Percentiles rank a stretch among this genome's conserved stretches.
Evolutionary conservation across 1,140 invertebrate species (phyloP).

Genomic region (Scaptomyza pallida): DNA sequence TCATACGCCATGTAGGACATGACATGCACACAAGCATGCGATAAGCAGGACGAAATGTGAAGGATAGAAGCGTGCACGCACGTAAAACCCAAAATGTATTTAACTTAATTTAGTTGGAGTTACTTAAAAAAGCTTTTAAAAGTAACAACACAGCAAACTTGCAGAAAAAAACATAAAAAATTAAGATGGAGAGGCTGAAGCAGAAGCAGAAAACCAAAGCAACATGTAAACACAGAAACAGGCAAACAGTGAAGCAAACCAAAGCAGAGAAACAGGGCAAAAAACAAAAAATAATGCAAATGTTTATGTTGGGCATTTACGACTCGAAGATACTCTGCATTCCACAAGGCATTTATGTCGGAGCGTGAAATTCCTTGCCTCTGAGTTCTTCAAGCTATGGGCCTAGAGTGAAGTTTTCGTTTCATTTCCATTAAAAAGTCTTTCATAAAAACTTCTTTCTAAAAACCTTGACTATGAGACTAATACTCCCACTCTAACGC

Average conservation of each 20-base stretch:
- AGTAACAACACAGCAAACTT: slow-evolving; percentile 47
- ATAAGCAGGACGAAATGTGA: no score
- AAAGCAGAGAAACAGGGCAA: background rate
- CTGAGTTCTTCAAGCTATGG: no score
- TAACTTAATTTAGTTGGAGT: slow-evolving; percentile 79
- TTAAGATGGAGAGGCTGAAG: no score
- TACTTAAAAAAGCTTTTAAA: slow-evolving; percentile 82
- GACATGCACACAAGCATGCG: background rate
- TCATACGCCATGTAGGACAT: slow-evolving; percentile 45
- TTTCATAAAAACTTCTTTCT: no score
- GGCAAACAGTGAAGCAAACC: slow-evolving; percentile 10
- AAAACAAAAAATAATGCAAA: background rate
- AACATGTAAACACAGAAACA: slow-evolving; percentile 32
- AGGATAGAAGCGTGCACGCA: background rate
- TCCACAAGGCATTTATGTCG: no score
- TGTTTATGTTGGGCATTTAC: no score
- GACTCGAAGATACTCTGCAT: background rate
- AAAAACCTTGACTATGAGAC: no score
- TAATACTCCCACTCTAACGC: background rate
- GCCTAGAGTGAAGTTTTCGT: no score
- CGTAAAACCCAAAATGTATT: slow-evolving; percentile 58
- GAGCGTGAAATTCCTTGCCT: no score
- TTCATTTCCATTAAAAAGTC: no score
- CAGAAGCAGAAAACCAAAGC: slow-evolving; percentile 26
- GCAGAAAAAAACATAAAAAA: no score